Conservation (phyloP, 92 coral and sea anemone genomes). For the Muricea muricata region DNA sequence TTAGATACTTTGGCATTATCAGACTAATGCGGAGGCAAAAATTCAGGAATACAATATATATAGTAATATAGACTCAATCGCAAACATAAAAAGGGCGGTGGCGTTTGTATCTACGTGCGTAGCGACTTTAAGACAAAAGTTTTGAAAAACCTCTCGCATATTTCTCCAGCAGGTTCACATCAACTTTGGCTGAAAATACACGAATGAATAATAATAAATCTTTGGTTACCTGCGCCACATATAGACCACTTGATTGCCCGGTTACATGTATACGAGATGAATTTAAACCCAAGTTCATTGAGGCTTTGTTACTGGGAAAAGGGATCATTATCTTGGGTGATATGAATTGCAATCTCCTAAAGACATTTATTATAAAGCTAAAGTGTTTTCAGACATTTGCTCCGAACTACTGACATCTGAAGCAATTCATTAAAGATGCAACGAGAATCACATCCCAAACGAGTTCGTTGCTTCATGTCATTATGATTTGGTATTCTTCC, state of each 20-base stretch:
- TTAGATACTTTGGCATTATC: too few relatives aligned
- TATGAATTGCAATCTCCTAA: too few relatives aligned
- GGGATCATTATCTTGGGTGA: neutral
- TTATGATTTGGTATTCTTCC: slow-evolving; percentile 9
- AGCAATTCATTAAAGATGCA: too few relatives aligned
- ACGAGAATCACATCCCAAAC: too few relatives aligned
- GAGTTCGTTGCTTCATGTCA: slow-evolving; percentile 12
- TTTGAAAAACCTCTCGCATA: neutral
- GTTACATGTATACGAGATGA: slow-evolving; percentile 18
- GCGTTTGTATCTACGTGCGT: neutral
- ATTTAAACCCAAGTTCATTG: slow-evolving; percentile 20
- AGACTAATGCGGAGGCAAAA: too few relatives aligned
- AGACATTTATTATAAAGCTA: too few relatives aligned
- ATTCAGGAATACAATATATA: neutral
- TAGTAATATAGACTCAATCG: slow-evolving; percentile 38
- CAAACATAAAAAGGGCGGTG: neutral
- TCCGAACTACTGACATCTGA: too few relatives aligned
- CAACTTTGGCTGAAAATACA: too few relatives aligned
- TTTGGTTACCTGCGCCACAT: too few relatives aligned
- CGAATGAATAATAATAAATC: too few relatives aligned
- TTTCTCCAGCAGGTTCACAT: too few relatives aligned
- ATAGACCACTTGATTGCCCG: slow-evolving; percentile 18
- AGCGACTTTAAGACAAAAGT: neutral
- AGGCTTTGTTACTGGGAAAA: neutral
- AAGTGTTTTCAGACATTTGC: too few relatives aligned